Evolutionary conservation across 2,888 invertebrate genomes (phyloP).

Genomic region (Boloria euphrosyne): DNA sequence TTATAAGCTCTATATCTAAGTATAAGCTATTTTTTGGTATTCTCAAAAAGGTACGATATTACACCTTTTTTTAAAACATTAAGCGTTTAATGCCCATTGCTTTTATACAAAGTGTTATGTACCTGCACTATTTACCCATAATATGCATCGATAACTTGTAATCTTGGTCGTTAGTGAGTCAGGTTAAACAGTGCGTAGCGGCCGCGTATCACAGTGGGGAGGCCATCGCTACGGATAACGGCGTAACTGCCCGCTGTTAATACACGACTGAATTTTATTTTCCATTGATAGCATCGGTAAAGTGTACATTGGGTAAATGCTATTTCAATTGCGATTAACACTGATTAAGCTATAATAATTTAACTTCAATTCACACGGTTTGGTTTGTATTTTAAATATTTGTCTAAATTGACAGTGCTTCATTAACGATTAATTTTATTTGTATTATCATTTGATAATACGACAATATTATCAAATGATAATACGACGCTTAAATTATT

Average conservation of each 20-base stretch:
- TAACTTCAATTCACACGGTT: conserved; percentile 21
- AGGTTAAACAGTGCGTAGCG: conserved; percentile 32
- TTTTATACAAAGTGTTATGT: conserved; percentile 2
- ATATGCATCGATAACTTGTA: conserved; percentile 20
- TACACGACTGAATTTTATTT: conserved; percentile 53
- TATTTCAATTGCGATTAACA: conserved; percentile 47
- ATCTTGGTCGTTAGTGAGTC: conserved; percentile 18
- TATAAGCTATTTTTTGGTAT: no score
- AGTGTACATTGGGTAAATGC: conserved; percentile 43
- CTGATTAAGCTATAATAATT: conserved; percentile 47
- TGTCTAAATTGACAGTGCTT: neutral
- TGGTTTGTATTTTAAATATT: conserved; percentile 3
- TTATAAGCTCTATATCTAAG: neutral
- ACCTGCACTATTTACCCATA: neutral
- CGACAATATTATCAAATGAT: no score
- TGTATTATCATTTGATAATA: no score
- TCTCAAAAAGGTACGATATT: no score
- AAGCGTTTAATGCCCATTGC: neutral
- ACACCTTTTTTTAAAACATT: neutral
- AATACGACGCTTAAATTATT: no score
- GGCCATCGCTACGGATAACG: conserved; percentile 49
- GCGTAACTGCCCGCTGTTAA: conserved; percentile 45
- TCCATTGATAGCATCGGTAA: conserved; percentile 50
- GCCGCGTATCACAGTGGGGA: conserved; percentile 35
- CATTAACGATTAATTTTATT: no score